phyloP scores from a whole-genome alignment of 1,140 invertebrate species.

The Eumeta japonica region DNA sequence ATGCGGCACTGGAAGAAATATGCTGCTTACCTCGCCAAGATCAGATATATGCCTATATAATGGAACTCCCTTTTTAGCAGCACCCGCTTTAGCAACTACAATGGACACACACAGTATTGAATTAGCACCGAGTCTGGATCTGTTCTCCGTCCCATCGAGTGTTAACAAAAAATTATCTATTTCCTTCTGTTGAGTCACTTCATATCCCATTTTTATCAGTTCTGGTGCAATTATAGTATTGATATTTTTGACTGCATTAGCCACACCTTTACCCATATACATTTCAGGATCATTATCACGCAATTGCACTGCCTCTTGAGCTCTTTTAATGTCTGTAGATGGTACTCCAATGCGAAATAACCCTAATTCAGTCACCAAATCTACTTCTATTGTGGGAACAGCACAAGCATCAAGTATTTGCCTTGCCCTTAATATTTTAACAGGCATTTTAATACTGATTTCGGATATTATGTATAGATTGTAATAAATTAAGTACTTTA shows the following conservation, averaged over 20 bases:
- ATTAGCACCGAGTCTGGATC: slow-evolving; percentile 91
- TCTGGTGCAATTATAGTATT: slow-evolving; percentile 84
- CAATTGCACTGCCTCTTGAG: slow-evolving; percentile 92
- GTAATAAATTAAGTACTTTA: too few species aligned
- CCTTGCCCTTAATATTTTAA: slow-evolving; percentile 83
- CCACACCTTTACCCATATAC: slow-evolving; percentile 91
- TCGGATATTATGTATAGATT: too few species aligned
- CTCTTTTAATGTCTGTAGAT: slow-evolving; percentile 89
- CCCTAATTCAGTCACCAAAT: slow-evolving; percentile 77
- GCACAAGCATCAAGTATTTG: slow-evolving; percentile 97
- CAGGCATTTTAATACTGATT: too few species aligned
- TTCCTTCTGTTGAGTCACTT: slow-evolving; percentile 84
- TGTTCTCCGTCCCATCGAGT: slow-evolving; percentile 94
- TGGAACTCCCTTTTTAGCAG: slow-evolving; percentile 86
- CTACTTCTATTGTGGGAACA: slow-evolving; percentile 95
- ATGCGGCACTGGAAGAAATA: slow-evolving; percentile 94
- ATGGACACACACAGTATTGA: slow-evolving; percentile 94
- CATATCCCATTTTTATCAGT: slow-evolving; percentile 77
- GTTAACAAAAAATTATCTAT: slow-evolving; percentile 91
- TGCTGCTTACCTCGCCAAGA: slow-evolving; percentile 83
- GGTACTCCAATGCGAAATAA: slow-evolving; percentile 94
- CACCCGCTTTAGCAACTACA: slow-evolving; percentile 92
- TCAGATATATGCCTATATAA: slow-evolving; percentile 87
- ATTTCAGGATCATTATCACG: slow-evolving; percentile 82
- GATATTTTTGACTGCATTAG: slow-evolving; percentile 86